Evolutionary conservation across 2,888 invertebrate genomes (phyloP), one percentile per base, ranked within the genome.

Genomic region (Eucera pruinosa): DNA sequence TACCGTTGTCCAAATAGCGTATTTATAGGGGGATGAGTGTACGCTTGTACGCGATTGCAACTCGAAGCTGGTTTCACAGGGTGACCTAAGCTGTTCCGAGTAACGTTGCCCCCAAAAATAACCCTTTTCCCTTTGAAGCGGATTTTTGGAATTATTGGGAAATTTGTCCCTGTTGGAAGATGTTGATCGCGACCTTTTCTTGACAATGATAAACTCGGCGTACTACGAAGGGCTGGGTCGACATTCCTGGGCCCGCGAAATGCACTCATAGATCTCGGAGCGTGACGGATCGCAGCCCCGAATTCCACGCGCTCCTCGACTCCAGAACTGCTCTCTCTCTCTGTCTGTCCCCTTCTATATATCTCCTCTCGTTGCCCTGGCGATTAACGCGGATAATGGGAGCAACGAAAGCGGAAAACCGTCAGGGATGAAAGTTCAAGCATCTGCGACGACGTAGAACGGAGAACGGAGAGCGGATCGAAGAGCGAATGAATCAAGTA

Each of bases 401-500:
- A 48, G 13, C 43, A 43, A 71, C 33, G 47, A 58, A 33, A 52
- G 54, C 9, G 55, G 74, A 45, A 58, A 66, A 71, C 47, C 25
- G 65, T 20, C 39, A 23, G 25, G 18, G 18, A 2, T 9, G 39
- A 61, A 6, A 13, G 62, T 62, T 70, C 55, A 23, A 5, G 18
- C 30, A 48, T 66, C 50, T 47, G 20, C 20, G 15, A n/a, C 30
- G 30, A 30, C 33, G 33, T 33, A 33, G 33, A n/a, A 33, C 33
- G 33, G 33, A 33, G 33, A 7, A 33, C 45, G 47, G 41, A 20
- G 48, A 50, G 48, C 64, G 33, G 43, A 67, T 68, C 60, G 43
- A 73, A 50, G 11, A 60, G n/a, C n/a, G 54, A 27, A 25, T 41
- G 70, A 68, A 76, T 76, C 65, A 47, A 64, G 69, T 57, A 23